Percentiles rank a stretch among this genome's conserved stretches.
Conservation (phyloP, 1,140 invertebrate species). For the Caerostris extrusa region DNA sequence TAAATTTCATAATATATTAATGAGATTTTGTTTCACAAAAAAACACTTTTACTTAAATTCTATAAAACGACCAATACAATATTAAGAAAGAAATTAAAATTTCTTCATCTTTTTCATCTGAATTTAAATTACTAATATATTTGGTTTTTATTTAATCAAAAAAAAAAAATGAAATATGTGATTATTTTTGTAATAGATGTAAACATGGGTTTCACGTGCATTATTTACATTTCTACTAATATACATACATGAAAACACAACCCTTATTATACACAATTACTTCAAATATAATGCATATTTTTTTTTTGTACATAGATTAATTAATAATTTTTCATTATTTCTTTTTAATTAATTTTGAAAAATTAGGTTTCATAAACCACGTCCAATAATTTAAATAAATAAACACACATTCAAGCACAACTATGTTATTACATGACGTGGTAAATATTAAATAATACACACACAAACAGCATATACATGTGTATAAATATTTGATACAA, state of each 20-base stretch:
- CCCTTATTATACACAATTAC: background rate
- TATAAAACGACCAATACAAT: too few species aligned
- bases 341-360: background rate
- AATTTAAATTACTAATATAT: too few species aligned
- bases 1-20: too few species aligned
- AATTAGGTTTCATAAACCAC: constrained; percentile 68
- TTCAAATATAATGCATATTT: background rate
- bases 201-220: background rate
- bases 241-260: constrained; percentile 22
- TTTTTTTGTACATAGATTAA: background rate
- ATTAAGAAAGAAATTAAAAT: too few species aligned
- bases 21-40: too few species aligned
- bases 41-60: too few species aligned
- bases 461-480: constrained; percentile 15
- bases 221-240: background rate
- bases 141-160: too few species aligned
- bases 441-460: background rate
- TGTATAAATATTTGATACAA: constrained; percentile 36
- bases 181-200: too few species aligned
- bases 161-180: too few species aligned
- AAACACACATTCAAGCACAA: constrained; percentile 31
- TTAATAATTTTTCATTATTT: background rate
- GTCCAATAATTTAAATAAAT: constrained; percentile 76
- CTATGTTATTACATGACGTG: constrained; percentile 42
- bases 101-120: too few species aligned